These are phyloP conservation scores for Connochaetes taurinus DNA, from an alignment of 2,113 vertebrate genomes.

Conservation along the genomic window DNA sequence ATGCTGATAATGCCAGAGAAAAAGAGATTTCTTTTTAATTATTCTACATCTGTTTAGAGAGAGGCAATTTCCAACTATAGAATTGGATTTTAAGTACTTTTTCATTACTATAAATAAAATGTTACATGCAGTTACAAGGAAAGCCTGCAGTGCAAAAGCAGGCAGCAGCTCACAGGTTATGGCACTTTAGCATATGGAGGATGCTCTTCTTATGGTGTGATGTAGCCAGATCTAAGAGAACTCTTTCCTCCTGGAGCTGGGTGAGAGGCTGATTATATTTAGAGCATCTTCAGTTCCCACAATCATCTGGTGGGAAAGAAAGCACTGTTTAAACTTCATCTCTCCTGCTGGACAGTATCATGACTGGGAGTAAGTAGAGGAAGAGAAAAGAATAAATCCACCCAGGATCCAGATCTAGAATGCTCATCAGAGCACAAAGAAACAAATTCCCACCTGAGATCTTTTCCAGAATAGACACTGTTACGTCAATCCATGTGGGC, in stretches of 20 bases:
- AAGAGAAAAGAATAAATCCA: neutral
- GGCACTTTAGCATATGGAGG: neutral
- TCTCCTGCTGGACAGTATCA: neutral
- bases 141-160: constrained; percentile 27
- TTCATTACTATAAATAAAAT: constrained; percentile 62
- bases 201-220: neutral
- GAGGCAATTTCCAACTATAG: constrained; percentile 33
- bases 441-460: neutral
- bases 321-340: neutral
- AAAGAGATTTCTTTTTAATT: constrained; percentile 42
- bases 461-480: neutral
- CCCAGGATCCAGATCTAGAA: neutral
- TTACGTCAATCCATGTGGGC: neutral
- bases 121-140: constrained; percentile 41
- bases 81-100: constrained; percentile 59
- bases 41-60: constrained; percentile 56
- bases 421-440: neutral
- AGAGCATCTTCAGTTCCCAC: neutral
- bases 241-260: neutral
- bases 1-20: neutral
- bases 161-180: neutral
- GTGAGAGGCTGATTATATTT: constrained; percentile 15
- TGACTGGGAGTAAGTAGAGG: neutral
- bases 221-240: neutral
- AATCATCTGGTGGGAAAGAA: neutral